Percentiles rank a stretch among this genome's conserved stretches.
Conservation (phyloP, 2,888 invertebrate species). For the Eristalis tenax region DNA sequence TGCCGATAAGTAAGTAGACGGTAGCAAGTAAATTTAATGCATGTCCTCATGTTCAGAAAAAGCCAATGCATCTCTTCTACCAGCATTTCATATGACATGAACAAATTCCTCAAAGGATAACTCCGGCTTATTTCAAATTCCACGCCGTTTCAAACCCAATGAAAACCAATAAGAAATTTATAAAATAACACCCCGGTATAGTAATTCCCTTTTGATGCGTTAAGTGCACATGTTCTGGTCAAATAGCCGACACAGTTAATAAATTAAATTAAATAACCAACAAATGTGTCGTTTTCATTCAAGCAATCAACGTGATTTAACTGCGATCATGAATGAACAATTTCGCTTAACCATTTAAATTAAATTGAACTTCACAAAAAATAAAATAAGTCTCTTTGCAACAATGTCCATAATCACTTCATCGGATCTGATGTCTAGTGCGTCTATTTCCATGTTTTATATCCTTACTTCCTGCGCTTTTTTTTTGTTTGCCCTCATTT, state of each 20-base stretch:
- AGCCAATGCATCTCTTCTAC: not conserved
- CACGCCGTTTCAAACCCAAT: not conserved
- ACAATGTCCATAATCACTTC: slow-evolving; percentile 17
- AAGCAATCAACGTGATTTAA: slow-evolving; percentile 33
- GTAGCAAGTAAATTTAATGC: not conserved
- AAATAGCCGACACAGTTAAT: not conserved
- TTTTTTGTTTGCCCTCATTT: not conserved
- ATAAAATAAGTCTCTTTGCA: slow-evolving; percentile 12
- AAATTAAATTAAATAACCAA: not conserved
- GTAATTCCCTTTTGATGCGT: not conserved
- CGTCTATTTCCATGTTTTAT: slow-evolving; percentile 15
- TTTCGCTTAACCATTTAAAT: slow-evolving; percentile 39
- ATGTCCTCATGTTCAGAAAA: not conserved
- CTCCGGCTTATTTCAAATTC: not conserved
- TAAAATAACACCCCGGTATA: not conserved
- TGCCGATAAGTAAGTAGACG: not conserved
- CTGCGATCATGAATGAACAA: slow-evolving; percentile 51
- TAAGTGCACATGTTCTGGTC: not conserved
- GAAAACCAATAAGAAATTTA: not conserved
- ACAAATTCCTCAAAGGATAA: not conserved
- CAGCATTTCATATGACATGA: not conserved
- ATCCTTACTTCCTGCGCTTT: not conserved
- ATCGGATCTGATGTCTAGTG: slow-evolving; percentile 17
- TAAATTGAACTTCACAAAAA: slow-evolving; percentile 32
- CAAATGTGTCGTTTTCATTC: not conserved